Evolutionary conservation across 2,888 invertebrate species (phyloP).

Genomic region (Cataglyphis rosenhaueri): DNA sequence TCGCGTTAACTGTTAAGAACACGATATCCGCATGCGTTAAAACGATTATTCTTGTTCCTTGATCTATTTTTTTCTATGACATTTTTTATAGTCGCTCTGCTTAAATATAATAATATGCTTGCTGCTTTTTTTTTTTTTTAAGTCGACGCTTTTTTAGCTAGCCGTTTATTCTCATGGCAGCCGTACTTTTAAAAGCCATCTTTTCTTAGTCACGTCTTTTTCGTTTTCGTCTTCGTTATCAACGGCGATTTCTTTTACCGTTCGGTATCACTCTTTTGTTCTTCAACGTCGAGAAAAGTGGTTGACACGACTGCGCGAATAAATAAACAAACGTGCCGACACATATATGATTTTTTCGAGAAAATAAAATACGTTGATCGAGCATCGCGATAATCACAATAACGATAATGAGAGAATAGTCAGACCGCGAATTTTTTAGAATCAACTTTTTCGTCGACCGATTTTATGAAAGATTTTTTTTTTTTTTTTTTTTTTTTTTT

Average conservation of each 20-base stretch:
- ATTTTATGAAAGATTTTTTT: neutral
- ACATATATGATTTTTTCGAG: conserved; percentile 25
- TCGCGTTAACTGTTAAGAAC: conserved; percentile 6
- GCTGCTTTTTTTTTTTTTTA: conserved; percentile 29
- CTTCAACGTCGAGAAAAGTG: neutral
- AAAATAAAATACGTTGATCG: conserved; percentile 26
- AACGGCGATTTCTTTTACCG: conserved; percentile 21
- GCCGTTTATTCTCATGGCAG: conserved; percentile 23
- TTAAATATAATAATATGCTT: conserved; percentile 74
- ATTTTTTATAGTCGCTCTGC: conserved; percentile 62
- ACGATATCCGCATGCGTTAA: conserved; percentile 64
- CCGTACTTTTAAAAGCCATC: conserved; percentile 47
- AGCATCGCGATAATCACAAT: neutral
- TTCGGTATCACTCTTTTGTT: conserved; percentile 32
- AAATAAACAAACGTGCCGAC: conserved; percentile 37
- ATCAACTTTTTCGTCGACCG: neutral
- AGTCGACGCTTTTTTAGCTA: conserved; percentile 33
- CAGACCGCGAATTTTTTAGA: too few species aligned
- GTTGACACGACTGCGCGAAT: conserved; percentile 15
- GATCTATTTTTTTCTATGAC: conserved; percentile 27
- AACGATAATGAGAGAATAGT: neutral
- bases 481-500: neutral
- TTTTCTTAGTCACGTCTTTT: conserved; percentile 42
- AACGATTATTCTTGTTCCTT: conserved; percentile 71
- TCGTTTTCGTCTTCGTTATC: conserved; percentile 43